Conservation (phyloP, 37 sponge, comb jelly and placozoan genomes). For the Mnemiopsis leidyi region DNA sequence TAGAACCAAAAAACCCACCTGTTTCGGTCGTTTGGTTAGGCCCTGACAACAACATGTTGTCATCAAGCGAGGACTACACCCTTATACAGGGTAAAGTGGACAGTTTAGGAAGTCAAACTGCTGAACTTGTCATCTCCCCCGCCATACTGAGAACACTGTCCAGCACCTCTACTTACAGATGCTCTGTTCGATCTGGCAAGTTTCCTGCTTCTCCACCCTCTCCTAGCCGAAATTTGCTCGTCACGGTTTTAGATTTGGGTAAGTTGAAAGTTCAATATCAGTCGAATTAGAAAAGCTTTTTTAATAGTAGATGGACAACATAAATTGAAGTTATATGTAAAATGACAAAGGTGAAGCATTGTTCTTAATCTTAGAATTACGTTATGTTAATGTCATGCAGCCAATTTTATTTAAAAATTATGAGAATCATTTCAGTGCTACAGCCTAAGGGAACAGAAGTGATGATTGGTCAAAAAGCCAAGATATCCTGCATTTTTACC, state of each 20-base stretch:
- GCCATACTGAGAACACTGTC: neutral
- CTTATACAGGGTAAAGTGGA: neutral
- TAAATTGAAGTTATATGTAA: too few relatives aligned
- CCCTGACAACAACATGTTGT: neutral
- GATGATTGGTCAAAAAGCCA: neutral
- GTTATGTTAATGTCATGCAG: too few relatives aligned
- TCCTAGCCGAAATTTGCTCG: neutral
- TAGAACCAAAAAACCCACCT: neutral
- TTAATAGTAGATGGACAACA: too few relatives aligned
- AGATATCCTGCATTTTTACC: neutral
- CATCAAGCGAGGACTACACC: neutral
- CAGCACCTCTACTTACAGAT: neutral
- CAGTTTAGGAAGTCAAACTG: neutral
- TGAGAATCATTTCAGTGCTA: neutral
- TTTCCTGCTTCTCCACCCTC: neutral
- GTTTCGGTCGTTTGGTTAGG: neutral
- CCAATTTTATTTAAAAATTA: neutral
- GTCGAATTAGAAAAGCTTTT: too few relatives aligned
- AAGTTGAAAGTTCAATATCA: too few relatives aligned
- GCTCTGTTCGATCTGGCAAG: neutral
- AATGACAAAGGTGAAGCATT: too few relatives aligned
- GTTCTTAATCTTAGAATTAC: too few relatives aligned
- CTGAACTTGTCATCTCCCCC: neutral
- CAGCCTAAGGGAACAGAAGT: neutral
- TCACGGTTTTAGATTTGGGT: neutral